Conservation (phyloP, 2,888 invertebrate species). For the Danaus chrysippus region DNA sequence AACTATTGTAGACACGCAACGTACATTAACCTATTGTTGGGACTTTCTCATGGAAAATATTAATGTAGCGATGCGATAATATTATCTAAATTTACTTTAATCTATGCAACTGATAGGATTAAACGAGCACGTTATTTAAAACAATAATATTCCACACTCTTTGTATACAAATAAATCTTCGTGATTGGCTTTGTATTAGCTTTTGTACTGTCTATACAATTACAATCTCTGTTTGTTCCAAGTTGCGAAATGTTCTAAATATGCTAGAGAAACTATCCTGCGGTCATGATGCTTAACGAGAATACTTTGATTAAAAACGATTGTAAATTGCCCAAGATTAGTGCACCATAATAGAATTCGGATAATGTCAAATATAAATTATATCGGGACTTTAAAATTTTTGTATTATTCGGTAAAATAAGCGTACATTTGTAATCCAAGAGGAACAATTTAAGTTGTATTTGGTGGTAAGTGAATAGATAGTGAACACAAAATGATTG, state of each 20-base stretch:
- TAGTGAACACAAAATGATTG: background rate
- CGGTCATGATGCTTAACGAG: background rate
- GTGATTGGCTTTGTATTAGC: conserved; percentile 23
- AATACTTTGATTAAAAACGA: background rate
- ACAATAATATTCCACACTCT: background rate
- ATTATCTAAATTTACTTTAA: background rate
- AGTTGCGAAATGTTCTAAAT: conserved; percentile 31
- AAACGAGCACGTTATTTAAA: background rate
- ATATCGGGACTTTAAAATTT: too few relatives aligned
- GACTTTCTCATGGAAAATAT: background rate
- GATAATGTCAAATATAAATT: too few relatives aligned
- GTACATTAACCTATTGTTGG: conserved; percentile 8
- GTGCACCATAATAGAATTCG: background rate
- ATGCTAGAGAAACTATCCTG: conserved; percentile 26
- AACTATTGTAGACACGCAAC: conserved; percentile 24
- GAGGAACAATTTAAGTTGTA: background rate
- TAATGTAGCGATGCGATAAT: background rate
- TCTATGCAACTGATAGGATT: background rate
- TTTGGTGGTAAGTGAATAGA: background rate
- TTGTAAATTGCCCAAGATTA: background rate
- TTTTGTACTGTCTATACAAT: conserved; percentile 20
- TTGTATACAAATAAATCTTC: background rate
- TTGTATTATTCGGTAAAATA: background rate
- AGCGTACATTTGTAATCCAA: background rate
- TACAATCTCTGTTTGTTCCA: conserved; percentile 26